A percentile compares a stretch with the other conserved stretches of the same genome.
Conservation (phyloP, 2,888 invertebrate genomes). For the Heliconius sara region DNA sequence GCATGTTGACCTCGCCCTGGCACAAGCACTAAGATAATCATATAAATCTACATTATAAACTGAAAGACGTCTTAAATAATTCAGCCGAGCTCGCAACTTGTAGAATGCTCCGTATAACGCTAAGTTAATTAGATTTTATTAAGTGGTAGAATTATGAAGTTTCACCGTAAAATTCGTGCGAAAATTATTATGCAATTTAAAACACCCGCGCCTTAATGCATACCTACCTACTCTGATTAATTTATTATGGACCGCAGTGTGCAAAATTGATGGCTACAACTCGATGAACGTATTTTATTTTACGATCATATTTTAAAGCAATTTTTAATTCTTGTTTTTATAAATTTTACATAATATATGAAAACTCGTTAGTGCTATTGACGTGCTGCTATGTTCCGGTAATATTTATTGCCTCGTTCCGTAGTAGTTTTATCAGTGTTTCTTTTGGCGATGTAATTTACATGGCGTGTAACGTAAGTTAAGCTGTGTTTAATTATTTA, state of each 20-base stretch:
- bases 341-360: slow-evolving; percentile 39
- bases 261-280: slow-evolving; percentile 60
- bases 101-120: slow-evolving; percentile 22
- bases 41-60: too few species aligned
- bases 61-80: too few species aligned
- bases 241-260: slow-evolving; percentile 71
- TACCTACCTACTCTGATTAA: slow-evolving; percentile 67
- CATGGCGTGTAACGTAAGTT: slow-evolving; percentile 25
- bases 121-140: slow-evolving; percentile 43
- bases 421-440: slow-evolving; percentile 33
- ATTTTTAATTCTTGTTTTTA: slow-evolving; percentile 30
- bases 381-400: slow-evolving; percentile 38
- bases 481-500: slow-evolving; percentile 13
- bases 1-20: too few species aligned
- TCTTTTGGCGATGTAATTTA: slow-evolving; percentile 30
- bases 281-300: slow-evolving; percentile 48
- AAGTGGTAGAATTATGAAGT: slow-evolving; percentile 63
- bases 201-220: slow-evolving; percentile 66
- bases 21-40: too few species aligned
- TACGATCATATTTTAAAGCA: slow-evolving; percentile 44
- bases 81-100: too few species aligned
- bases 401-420: slow-evolving; percentile 43
- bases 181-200: slow-evolving; percentile 74
- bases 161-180: slow-evolving; percentile 59
- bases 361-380: slow-evolving; percentile 41